Percentiles rank a stretch among this genome's conserved stretches.
phyloP scores from a whole-genome alignment of 1,140 invertebrate genomes.

The Bactericera cockerelli region DNA sequence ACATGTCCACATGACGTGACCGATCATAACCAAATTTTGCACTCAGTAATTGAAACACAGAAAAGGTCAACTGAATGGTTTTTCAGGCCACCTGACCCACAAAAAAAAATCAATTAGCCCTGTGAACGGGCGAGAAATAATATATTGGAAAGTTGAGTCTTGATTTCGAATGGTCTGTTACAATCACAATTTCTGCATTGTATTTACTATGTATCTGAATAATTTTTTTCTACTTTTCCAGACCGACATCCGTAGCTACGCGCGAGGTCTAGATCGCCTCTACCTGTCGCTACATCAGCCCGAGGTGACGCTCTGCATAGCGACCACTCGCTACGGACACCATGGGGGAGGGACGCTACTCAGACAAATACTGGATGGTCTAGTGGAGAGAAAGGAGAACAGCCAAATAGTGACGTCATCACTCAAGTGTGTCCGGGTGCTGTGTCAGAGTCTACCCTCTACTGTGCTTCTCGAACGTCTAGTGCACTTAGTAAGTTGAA shows the following conservation, averaged over 20 bases:
- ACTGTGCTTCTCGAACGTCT: neutral
- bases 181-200: no score
- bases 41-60: no score
- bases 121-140: no score
- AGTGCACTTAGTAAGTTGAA: constrained; percentile 11
- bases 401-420: neutral
- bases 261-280: neutral
- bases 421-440: neutral
- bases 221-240: neutral
- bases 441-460: neutral
- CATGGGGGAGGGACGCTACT: neutral
- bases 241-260: neutral
- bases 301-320: neutral
- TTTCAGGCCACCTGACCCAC: no score
- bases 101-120: no score
- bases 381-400: neutral
- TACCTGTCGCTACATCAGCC: neutral
- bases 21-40: no score
- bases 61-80: no score
- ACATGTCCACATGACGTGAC: no score
- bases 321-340: neutral
- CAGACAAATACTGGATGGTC: neutral
- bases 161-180: no score
- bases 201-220: no score
- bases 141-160: no score